Conservation (phyloP, 2,888 invertebrate species). For the Eupithecia exiguata region DNA sequence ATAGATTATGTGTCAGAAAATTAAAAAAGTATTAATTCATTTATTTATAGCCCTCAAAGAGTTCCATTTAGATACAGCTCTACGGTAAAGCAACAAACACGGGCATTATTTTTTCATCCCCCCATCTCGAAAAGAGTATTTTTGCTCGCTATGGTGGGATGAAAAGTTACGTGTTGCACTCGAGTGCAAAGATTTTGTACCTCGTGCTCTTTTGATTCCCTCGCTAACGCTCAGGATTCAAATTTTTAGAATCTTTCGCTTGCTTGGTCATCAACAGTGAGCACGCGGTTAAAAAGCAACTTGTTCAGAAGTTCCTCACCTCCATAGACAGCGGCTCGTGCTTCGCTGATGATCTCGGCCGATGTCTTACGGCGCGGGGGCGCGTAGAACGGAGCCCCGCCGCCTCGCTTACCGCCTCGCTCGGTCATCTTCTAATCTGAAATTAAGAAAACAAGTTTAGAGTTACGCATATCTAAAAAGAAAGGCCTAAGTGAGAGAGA, state of each 20-base stretch:
- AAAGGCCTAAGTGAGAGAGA: neutral
- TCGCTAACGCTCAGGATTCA: too few relatives aligned
- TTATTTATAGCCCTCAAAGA: neutral
- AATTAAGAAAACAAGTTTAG: neutral
- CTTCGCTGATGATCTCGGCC: constrained; percentile 91
- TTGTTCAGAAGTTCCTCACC: constrained; percentile 50
- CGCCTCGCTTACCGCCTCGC: constrained; percentile 61
- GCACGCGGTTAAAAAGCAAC: too few relatives aligned
- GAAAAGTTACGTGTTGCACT: too few relatives aligned
- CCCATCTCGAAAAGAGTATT: too few relatives aligned
- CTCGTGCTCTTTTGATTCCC: too few relatives aligned
- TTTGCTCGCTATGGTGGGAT: too few relatives aligned
- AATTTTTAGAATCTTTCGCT: too few relatives aligned
- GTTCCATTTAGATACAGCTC: neutral
- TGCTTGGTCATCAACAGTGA: too few relatives aligned
- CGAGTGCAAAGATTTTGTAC: too few relatives aligned
- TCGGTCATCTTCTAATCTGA: constrained; percentile 64
- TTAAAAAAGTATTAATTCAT: too few relatives aligned
- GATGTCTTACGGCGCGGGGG: constrained; percentile 87
- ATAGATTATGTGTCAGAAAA: too few relatives aligned
- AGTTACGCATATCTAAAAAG: neutral
- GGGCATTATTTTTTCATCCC: too few relatives aligned
- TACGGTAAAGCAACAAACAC: neutral
- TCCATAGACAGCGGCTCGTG: constrained; percentile 84
- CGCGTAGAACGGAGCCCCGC: constrained; percentile 84